Conservation (phyloP, 1,140 invertebrate genomes). For the Trachymyrmex cornetzi region DNA sequence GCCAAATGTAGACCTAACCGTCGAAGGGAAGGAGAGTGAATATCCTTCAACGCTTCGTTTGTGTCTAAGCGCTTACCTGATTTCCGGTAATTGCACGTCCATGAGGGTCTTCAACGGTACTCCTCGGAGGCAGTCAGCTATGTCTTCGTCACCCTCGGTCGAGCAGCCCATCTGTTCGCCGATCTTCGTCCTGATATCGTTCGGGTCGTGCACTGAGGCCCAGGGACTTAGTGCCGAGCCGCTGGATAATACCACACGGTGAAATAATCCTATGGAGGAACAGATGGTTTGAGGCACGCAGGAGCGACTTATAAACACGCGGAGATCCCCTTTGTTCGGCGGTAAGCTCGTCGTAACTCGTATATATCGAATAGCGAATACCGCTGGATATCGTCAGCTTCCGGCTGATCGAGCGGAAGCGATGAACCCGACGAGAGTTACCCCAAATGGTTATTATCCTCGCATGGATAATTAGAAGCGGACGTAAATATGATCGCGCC, state of each 20-base stretch:
- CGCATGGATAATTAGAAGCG: constrained; percentile 54
- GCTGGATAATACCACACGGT: constrained; percentile 94
- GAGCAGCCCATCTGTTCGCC: constrained; percentile 91
- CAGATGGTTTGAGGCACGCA: not conserved
- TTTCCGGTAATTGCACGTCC: constrained; percentile 89
- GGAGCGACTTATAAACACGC: not conserved
- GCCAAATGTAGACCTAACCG: not conserved
- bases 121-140: constrained; percentile 88
- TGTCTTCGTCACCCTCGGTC: constrained; percentile 83
- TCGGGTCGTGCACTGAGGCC: constrained; percentile 92
- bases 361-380: constrained; percentile 13
- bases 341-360: not conserved
- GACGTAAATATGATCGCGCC: constrained; percentile 48
- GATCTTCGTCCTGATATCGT: constrained; percentile 90
- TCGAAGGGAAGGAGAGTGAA: not conserved
- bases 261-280: constrained; percentile 91
- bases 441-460: constrained; percentile 51
- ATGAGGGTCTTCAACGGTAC: constrained; percentile 89
- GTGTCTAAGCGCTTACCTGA: constrained; percentile 82
- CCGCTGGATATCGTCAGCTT: constrained; percentile 58
- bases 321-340: constrained; percentile 5
- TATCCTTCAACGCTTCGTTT: not conserved
- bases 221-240: constrained; percentile 95
- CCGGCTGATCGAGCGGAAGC: constrained; percentile 51
- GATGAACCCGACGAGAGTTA: constrained; percentile 42